phyloP scores from a whole-genome alignment of 2,113 vertebrate species.

The Ceuthmochares aereus region DNA sequence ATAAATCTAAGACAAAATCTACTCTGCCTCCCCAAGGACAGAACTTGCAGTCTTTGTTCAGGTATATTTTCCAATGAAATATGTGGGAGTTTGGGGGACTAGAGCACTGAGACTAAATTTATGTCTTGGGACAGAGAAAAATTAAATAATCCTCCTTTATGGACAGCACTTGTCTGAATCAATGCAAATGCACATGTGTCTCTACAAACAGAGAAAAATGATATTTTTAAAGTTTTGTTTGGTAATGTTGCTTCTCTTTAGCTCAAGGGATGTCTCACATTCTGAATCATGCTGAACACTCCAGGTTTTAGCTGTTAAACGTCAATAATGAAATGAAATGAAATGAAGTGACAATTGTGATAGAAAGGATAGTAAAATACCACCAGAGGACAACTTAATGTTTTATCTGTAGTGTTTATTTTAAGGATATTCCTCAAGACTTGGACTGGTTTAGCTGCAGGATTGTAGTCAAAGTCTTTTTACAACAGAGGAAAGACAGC shows the following conservation, averaged over 20 bases:
- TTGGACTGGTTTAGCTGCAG: not conserved
- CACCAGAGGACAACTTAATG: conserved; percentile 44
- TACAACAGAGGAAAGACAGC: not conserved
- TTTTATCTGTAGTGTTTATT: conserved; percentile 29
- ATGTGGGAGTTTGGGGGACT: conserved; percentile 15
- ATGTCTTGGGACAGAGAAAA: not conserved
- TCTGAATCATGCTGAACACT: conserved; percentile 19
- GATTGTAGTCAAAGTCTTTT: not conserved
- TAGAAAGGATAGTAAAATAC: conserved; percentile 31
- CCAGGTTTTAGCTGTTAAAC: conserved; percentile 20
- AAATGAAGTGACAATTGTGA: conserved; percentile 30
- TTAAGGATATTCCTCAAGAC: not conserved
- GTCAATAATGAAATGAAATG: not conserved
- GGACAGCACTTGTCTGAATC: not conserved
- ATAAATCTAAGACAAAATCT: conserved; percentile 34
- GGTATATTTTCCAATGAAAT: conserved; percentile 32
- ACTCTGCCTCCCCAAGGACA: conserved; percentile 35
- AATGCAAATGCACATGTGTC: not conserved
- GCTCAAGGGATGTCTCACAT: conserved; percentile 6
- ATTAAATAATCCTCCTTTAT: not conserved
- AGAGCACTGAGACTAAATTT: not conserved
- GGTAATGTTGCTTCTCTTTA: not conserved
- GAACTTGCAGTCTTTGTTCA: conserved; percentile 20
- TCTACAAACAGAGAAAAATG: not conserved
- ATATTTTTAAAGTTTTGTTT: conserved; percentile 20